phyloP scores from a whole-genome alignment of 2,797 vertebrate genomes.

The Phyllotis vaccarum region DNA sequence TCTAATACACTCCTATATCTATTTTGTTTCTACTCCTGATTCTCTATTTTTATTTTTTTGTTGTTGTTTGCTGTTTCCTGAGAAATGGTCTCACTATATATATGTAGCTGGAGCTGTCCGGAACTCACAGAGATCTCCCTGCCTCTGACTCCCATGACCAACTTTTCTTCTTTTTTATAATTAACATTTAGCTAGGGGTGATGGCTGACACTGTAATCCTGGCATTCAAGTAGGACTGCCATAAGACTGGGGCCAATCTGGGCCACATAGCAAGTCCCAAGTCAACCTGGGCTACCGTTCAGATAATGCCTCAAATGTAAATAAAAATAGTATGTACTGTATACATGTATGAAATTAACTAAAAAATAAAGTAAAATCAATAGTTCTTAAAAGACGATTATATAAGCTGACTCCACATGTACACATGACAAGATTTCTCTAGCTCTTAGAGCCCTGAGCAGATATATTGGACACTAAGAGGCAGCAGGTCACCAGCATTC shows the following conservation, averaged over 20 bases:
- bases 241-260: not conserved
- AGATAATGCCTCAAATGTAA: not conserved
- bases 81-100: not conserved
- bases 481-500: not conserved
- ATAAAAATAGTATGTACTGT: not conserved
- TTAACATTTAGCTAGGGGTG: not conserved
- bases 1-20: not conserved
- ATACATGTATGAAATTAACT: not conserved
- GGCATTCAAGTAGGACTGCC: too few relatives aligned
- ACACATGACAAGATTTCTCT: conserved; percentile 22
- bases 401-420: conserved; percentile 1
- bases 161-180: not conserved
- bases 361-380: not conserved
- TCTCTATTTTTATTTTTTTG: not conserved
- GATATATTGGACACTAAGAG: conserved; percentile 31
- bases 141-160: not conserved
- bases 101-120: not conserved
- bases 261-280: not conserved
- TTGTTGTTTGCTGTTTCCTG: not conserved
- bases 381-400: conserved; percentile 36
- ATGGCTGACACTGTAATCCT: not conserved
- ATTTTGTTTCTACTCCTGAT: conserved; percentile 11
- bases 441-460: conserved; percentile 5
- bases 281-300: not conserved
- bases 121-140: not conserved